phyloP scores from a whole-genome alignment of 2,888 invertebrate genomes.

The Clitarchus hookeri region DNA sequence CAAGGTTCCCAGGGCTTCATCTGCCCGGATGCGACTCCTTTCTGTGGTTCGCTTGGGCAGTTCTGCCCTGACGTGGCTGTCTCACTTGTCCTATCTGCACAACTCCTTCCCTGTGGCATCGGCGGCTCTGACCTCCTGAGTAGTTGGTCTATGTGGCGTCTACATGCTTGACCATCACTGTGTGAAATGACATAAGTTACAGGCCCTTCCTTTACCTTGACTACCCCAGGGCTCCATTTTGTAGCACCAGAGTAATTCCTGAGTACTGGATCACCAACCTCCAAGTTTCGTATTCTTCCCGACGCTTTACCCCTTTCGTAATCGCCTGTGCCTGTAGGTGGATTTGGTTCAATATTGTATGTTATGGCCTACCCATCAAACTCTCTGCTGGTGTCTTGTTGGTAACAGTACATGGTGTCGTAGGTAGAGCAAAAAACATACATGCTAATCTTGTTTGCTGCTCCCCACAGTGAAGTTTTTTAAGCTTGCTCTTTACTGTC shows the following conservation, averaged over 20 bases:
- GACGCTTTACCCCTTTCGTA: background rate
- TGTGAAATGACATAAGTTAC: background rate
- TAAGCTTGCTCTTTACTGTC: conserved; percentile 40
- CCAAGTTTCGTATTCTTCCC: background rate
- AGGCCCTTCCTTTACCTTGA: background rate
- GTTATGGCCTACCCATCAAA: background rate
- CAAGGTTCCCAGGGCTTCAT: too few species aligned
- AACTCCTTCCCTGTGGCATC: too few species aligned
- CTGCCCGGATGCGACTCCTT: too few species aligned
- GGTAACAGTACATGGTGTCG: background rate
- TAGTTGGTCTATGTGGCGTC: background rate
- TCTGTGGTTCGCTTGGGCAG: too few species aligned
- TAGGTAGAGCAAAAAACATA: background rate
- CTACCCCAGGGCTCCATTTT: background rate
- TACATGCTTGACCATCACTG: background rate
- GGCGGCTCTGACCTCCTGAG: background rate
- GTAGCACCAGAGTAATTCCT: background rate
- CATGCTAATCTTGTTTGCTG: background rate
- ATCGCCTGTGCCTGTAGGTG: background rate
- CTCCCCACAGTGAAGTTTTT: background rate
- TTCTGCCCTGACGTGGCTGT: too few species aligned
- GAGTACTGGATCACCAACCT: background rate
- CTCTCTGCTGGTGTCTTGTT: background rate
- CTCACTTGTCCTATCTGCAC: too few species aligned
- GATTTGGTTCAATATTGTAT: background rate